Conservation (phyloP, 53 echinoderm and acorn worm genomes). For the Patiria pectinifera region DNA sequence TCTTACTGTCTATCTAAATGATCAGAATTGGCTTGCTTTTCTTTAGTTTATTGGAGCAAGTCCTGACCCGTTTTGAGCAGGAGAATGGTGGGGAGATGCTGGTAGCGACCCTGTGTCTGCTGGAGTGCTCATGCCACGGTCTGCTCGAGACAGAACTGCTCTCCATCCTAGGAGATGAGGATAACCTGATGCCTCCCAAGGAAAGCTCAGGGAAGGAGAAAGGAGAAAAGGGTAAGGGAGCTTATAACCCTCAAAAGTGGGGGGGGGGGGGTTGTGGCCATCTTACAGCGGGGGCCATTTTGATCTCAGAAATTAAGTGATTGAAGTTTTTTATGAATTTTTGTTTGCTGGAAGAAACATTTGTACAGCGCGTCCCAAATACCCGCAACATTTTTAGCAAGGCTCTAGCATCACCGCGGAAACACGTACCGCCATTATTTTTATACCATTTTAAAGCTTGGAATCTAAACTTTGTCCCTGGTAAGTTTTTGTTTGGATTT, state of each 20-base stretch:
- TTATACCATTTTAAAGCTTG: no score
- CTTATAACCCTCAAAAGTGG: neutral
- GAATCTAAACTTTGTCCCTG: no score
- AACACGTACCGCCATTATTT: no score
- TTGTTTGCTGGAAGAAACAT: no score
- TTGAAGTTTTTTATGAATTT: no score
- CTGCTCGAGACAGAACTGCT: constrained; percentile 87
- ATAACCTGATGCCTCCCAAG: constrained; percentile 73
- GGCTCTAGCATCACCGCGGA: no score
- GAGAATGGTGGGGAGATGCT: constrained; percentile 85
- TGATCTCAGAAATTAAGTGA: neutral
- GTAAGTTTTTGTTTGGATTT: no score
- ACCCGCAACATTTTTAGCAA: no score
- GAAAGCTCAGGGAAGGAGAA: constrained; percentile 37
- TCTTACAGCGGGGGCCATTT: neutral
- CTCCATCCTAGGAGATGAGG: constrained; percentile 83
- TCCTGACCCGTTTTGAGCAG: constrained; percentile 84
- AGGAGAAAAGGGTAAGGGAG: constrained; percentile 36
- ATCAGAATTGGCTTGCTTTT: neutral
- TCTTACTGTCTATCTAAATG: no score
- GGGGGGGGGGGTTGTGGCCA: neutral
- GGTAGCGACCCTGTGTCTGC: constrained; percentile 79
- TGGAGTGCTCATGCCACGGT: constrained; percentile 85
- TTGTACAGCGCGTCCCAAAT: no score
- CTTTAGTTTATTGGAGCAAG: constrained; percentile 77